phyloP scores from a whole-genome alignment of 2,797 vertebrate species.

The Crypturellus tataupa region DNA sequence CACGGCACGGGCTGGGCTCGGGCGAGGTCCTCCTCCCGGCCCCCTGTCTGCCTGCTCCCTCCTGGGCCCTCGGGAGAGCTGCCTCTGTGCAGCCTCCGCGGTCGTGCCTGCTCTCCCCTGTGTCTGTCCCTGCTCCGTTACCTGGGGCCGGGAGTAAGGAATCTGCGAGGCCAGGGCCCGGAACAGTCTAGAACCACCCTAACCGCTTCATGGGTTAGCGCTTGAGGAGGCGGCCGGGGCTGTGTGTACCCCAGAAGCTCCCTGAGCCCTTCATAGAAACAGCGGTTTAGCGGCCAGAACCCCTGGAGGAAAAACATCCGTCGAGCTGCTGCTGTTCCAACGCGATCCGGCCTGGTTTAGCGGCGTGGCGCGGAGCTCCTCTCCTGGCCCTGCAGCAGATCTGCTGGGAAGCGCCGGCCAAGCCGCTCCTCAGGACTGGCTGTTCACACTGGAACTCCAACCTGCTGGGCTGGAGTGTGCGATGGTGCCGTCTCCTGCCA shows the following conservation, averaged over 20 bases:
- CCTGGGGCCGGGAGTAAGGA: neutral
- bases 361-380: neutral
- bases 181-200: accelerated
- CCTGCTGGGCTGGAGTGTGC: neutral
- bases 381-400: neutral
- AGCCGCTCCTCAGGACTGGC: neutral
- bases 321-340: accelerated
- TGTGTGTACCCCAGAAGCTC: accelerated
- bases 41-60: too few relatives aligned
- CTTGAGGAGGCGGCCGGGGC: neutral
- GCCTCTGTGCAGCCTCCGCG: too few relatives aligned
- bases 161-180: accelerated
- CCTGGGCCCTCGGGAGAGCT: too few relatives aligned
- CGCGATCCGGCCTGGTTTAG: too few relatives aligned
- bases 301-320: neutral
- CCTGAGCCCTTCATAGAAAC: accelerated
- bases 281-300: neutral
- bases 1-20: too few relatives aligned
- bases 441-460: neutral
- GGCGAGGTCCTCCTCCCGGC: too few relatives aligned
- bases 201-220: accelerated
- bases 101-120: too few relatives aligned
- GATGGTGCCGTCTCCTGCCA: neutral
- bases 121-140: accelerated
- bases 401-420: accelerated